A percentile compares a stretch with the other conserved stretches of the same genome.
Conservation (phyloP, 2,797 vertebrate species). For the Falco biarmicus region DNA sequence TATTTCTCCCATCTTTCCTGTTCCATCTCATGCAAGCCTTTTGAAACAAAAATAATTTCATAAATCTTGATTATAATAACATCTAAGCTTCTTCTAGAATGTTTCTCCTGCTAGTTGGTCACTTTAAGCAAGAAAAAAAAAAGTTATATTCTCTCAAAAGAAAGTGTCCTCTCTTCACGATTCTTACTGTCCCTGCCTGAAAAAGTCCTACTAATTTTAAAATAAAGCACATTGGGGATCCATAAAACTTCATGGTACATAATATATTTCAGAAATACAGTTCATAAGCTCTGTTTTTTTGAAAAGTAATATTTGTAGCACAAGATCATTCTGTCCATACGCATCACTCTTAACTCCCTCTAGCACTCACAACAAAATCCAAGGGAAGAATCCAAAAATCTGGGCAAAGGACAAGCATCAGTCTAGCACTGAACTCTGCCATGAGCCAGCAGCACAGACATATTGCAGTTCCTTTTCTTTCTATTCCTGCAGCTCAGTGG, state of each 20-base stretch:
- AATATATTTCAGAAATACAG: constrained; percentile 47
- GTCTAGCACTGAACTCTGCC: background rate
- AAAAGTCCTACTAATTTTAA: constrained; percentile 32
- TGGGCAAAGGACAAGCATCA: background rate
- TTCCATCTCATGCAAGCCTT: background rate
- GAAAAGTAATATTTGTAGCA: constrained; percentile 44
- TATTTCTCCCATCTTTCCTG: background rate
- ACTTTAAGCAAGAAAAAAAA: background rate
- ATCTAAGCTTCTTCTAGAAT: background rate
- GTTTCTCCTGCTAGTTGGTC: background rate
- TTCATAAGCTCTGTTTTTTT: background rate
- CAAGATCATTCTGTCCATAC: background rate
- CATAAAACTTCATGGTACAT: constrained; percentile 31
- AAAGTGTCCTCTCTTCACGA: background rate
- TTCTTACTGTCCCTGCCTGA: constrained; percentile 14
- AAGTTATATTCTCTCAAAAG: background rate
- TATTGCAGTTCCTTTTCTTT: background rate
- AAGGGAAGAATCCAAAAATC: background rate
- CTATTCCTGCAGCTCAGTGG: background rate
- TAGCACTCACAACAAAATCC: background rate
- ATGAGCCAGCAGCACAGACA: background rate
- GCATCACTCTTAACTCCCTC: background rate
- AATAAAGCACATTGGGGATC: constrained; percentile 47
- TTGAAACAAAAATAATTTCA: background rate
- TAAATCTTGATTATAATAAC: constrained; percentile 11